Evolutionary conservation across 1,140 invertebrate genomes (phyloP).

Genomic region (Telenomus remus): DNA sequence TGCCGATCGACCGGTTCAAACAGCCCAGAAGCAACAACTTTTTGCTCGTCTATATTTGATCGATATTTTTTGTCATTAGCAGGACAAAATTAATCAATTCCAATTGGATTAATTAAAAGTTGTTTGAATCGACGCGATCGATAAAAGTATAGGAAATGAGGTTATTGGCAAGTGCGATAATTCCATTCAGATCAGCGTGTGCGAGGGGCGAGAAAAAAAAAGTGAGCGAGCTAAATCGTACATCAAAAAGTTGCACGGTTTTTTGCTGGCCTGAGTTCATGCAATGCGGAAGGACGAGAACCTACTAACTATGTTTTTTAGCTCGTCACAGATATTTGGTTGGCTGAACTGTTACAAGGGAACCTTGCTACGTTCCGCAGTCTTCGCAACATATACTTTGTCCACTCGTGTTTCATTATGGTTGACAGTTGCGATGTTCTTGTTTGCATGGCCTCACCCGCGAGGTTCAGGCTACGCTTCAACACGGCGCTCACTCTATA

Average conservation of each 20-base stretch:
- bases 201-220: constrained; percentile 6
- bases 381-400: constrained; percentile 73
- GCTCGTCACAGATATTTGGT: constrained; percentile 76
- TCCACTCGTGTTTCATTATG: constrained; percentile 64
- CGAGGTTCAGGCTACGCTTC: constrained; percentile 63
- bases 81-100: too few relatives aligned
- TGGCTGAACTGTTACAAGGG: constrained; percentile 77
- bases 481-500: constrained; percentile 47
- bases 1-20: too few relatives aligned
- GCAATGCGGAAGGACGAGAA: constrained; percentile 41
- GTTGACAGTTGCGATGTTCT: constrained; percentile 72
- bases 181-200: background rate
- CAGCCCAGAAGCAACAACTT: too few relatives aligned
- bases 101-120: too few relatives aligned
- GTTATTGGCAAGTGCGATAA: background rate
- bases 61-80: too few relatives aligned
- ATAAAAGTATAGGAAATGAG: background rate
- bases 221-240: constrained; percentile 5
- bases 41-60: too few relatives aligned
- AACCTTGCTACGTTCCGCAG: constrained; percentile 77
- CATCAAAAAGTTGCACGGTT: constrained; percentile 14
- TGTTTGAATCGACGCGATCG: too few relatives aligned
- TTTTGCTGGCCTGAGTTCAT: constrained; percentile 11
- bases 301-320: constrained; percentile 75
- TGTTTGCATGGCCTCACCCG: constrained; percentile 73